phyloP scores from a whole-genome alignment of 2,888 invertebrate genomes.

The Campoletis raptor region DNA sequence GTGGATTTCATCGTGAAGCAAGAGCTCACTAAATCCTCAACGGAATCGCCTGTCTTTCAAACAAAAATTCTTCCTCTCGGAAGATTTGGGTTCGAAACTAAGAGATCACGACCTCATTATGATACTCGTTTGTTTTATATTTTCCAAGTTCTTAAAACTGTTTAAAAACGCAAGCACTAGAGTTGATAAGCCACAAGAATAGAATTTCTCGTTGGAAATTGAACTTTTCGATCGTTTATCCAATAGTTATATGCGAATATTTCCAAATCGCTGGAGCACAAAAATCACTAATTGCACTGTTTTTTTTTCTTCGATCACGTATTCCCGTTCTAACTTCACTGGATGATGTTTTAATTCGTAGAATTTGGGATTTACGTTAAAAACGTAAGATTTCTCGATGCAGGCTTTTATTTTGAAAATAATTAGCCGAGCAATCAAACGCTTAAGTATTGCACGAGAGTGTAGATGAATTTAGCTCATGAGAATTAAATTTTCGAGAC shows the following conservation, averaged over 20 bases:
- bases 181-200: background rate
- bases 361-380: background rate
- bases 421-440: background rate
- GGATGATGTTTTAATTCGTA: background rate
- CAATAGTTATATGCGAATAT: background rate
- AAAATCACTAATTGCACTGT: conserved; percentile 20
- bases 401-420: background rate
- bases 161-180: background rate
- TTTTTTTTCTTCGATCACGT: background rate
- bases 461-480: conserved; percentile 1
- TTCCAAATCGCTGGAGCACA: background rate
- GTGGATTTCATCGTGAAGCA: conserved; percentile 68
- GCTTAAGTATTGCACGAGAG: conserved; percentile 12
- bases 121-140: background rate
- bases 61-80: background rate
- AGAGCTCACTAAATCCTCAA: conserved; percentile 39
- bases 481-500: conserved; percentile 15
- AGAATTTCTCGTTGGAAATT: background rate
- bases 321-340: conserved; percentile 8
- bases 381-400: background rate
- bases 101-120: conserved; percentile 49
- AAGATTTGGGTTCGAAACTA: conserved; percentile 8
- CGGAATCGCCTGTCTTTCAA: conserved; percentile 20
- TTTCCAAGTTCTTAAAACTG: background rate
- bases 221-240: background rate